Evolutionary conservation across 2,888 invertebrate species (phyloP).

Genomic region (Synanthedon tipuliformis): DNA sequence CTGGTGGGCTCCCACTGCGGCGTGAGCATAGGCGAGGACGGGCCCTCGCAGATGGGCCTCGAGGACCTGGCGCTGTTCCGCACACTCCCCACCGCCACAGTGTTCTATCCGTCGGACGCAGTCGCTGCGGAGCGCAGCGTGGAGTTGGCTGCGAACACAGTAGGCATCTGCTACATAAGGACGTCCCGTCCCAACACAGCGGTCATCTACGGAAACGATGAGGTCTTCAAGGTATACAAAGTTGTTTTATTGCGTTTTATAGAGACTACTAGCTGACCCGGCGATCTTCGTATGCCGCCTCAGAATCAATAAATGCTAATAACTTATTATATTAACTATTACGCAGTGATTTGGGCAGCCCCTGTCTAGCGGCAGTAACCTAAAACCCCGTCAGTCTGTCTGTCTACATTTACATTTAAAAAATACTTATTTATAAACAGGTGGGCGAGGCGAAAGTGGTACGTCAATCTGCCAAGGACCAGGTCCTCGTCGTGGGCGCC

Average conservation of each 20-base stretch:
- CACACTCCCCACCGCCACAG: slow-evolving; percentile 82
- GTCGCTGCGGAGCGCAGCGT: slow-evolving; percentile 94
- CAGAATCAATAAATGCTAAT: too few relatives aligned
- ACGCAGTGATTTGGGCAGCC: too few relatives aligned
- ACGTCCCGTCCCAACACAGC: slow-evolving; percentile 93
- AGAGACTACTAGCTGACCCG: too few relatives aligned
- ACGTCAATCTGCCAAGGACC: slow-evolving; percentile 79
- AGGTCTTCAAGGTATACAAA: slow-evolving; percentile 75
- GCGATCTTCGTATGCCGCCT: too few relatives aligned
- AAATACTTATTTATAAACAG: slow-evolving; percentile 20
- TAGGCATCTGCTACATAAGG: slow-evolving; percentile 95
- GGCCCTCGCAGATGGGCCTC: slow-evolving; percentile 99
- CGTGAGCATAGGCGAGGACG: slow-evolving; percentile 98
- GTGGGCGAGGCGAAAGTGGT: slow-evolving; percentile 86
- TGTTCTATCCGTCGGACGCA: slow-evolving; percentile 90
- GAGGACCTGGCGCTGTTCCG: slow-evolving; percentile 98
- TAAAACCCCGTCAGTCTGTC: too few relatives aligned
- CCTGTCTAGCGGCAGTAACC: too few relatives aligned
- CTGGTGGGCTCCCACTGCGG: slow-evolving; percentile 98
- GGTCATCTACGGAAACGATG: slow-evolving; percentile 87
- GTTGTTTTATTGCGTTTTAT: too few relatives aligned
- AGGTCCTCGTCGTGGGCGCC: slow-evolving; percentile 89
- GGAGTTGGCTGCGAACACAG: slow-evolving; percentile 94
- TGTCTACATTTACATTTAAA: too few relatives aligned
- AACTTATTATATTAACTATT: too few relatives aligned